Conservation (phyloP, 2,797 vertebrate species). For the Coreius guichenoti region DNA sequence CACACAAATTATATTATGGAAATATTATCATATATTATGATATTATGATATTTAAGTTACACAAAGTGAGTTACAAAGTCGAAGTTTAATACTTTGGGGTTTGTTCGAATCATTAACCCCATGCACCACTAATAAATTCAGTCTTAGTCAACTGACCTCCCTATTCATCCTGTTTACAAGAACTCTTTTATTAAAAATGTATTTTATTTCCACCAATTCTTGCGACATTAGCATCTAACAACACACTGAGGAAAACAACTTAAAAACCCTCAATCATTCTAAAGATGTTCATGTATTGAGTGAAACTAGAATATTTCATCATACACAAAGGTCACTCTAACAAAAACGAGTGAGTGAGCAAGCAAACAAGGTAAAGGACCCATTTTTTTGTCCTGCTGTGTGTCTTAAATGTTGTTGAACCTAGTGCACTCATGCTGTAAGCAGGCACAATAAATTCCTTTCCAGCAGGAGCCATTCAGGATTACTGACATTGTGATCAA, state of each 20-base stretch:
- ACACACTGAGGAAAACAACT: background rate
- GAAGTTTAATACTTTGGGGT: background rate
- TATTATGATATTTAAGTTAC: background rate
- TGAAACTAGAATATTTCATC: background rate
- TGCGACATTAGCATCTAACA: background rate
- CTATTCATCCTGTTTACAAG: background rate
- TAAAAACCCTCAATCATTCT: background rate
- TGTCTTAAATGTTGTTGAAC: slow-evolving; percentile 30
- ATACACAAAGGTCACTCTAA: background rate
- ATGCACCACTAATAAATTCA: background rate
- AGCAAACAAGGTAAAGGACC: slow-evolving; percentile 1
- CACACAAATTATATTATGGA: background rate
- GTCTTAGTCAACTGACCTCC: background rate
- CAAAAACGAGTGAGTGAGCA: background rate
- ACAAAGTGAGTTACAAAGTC: background rate
- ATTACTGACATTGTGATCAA: slow-evolving; percentile 53
- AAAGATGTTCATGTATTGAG: background rate
- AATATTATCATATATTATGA: too few species aligned
- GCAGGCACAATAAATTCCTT: slow-evolving; percentile 32
- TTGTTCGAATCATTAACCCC: background rate
- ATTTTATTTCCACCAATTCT: background rate
- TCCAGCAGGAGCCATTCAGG: slow-evolving; percentile 41
- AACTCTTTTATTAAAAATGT: too few species aligned
- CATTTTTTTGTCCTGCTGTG: slow-evolving; percentile 14
- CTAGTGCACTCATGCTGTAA: slow-evolving; percentile 11